A percentile compares a stretch with the other conserved stretches of the same genome.
Evolutionary conservation across 30 jellyfish, hydroid and myxozoan genomes (phyloP).

Genomic region (Aurelia sp.): DNA sequence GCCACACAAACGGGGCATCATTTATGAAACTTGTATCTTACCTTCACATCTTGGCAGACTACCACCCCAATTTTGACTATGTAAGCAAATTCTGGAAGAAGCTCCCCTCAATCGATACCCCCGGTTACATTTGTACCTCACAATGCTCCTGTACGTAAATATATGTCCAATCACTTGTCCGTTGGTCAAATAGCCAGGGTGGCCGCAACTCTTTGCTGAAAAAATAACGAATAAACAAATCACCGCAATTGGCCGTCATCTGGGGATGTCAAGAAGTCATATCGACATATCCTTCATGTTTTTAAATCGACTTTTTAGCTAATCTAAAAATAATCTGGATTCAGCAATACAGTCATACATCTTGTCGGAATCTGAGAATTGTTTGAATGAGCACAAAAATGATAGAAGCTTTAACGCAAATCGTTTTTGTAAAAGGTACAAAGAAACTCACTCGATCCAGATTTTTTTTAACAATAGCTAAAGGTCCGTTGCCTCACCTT

Average conservation of each 20-base stretch:
- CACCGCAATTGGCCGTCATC: neutral
- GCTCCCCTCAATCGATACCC: conserved; percentile 20
- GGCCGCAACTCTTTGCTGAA: conserved; percentile 33
- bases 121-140: conserved; percentile 1
- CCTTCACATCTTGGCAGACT: too few species aligned
- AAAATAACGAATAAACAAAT: neutral
- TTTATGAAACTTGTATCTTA: too few species aligned
- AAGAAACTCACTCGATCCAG: too few species aligned
- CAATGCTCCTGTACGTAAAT: neutral
- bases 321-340: too few species aligned
- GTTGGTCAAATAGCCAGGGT: conserved; percentile 13
- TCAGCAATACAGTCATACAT: too few species aligned
- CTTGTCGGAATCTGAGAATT: too few species aligned
- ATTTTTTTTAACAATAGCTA: too few species aligned
- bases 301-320: neutral
- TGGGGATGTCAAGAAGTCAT: neutral
- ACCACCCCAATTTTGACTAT: neutral
- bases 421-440: too few species aligned
- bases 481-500: too few species aligned
- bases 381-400: too few species aligned
- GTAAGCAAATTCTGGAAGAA: neutral
- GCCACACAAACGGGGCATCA: too few species aligned
- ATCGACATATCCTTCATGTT: neutral
- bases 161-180: conserved; percentile 6
- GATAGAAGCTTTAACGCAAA: too few species aligned